A percentile compares a stretch with the other conserved stretches of the same genome.
Evolutionary conservation across 1,140 invertebrate genomes (phyloP).

Genomic region (Latrodectus geometricus): DNA sequence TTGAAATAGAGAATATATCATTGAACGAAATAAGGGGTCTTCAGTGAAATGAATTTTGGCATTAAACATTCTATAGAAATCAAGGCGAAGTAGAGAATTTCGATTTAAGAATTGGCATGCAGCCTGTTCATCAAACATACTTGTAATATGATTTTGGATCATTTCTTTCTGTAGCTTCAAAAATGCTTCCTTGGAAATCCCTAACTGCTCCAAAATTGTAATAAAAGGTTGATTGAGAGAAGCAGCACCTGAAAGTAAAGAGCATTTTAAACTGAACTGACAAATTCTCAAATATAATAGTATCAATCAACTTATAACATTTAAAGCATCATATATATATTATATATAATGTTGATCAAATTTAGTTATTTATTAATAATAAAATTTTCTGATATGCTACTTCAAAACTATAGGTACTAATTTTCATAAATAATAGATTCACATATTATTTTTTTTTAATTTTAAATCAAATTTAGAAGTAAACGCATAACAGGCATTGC

Average conservation of each 20-base stretch:
- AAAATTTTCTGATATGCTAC: no score
- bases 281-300: no score
- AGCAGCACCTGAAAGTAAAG: constrained; percentile 71
- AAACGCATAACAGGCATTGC: no score
- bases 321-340: no score
- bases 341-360: no score
- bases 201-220: constrained; percentile 68
- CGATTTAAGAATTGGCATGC: constrained; percentile 64
- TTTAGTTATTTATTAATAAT: no score
- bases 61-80: constrained; percentile 56
- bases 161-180: constrained; percentile 59
- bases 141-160: constrained; percentile 51
- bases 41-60: constrained; percentile 64
- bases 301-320: no score
- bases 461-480: no score
- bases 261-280: not conserved
- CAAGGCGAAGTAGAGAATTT: constrained; percentile 65
- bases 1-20: constrained; percentile 41
- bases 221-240: constrained; percentile 68
- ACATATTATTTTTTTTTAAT: no score
- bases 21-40: constrained; percentile 67
- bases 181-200: constrained; percentile 58
- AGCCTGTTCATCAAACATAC: constrained; percentile 63
- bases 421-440: no score
- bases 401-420: no score